Evolutionary conservation across 2,113 vertebrate genomes (phyloP).

Genomic region (Myiopsitta monachus): DNA sequence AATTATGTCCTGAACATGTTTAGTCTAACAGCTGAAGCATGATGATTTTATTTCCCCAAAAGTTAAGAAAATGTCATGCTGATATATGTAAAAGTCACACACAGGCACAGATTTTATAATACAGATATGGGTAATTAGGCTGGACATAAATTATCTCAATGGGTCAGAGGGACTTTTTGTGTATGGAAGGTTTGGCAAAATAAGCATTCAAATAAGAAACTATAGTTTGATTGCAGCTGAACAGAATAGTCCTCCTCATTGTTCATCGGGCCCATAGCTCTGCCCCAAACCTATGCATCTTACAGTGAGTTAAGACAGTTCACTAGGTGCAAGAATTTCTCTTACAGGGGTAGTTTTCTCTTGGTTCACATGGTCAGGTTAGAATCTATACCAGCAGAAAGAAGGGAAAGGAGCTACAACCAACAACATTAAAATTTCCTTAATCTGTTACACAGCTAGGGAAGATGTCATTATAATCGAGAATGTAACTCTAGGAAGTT

Average conservation of each 20-base stretch:
- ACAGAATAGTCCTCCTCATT: fast-evolving
- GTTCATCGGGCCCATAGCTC: background rate
- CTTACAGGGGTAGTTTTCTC: background rate
- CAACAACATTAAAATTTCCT: background rate
- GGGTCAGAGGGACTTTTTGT: background rate
- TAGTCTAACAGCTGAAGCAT: background rate
- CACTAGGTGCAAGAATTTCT: background rate
- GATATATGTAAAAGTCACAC: background rate
- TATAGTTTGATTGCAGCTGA: background rate
- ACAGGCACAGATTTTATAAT: background rate
- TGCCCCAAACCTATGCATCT: background rate
- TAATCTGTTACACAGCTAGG: background rate
- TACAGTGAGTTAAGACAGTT: background rate
- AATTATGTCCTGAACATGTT: background rate
- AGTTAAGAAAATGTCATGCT: background rate
- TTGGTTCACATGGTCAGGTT: background rate
- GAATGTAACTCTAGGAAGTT: background rate
- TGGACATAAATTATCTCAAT: background rate
- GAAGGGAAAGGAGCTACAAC: background rate
- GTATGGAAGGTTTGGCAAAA: fast-evolving
- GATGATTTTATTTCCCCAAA: background rate
- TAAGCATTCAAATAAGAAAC: background rate
- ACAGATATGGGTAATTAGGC: background rate
- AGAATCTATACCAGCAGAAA: background rate
- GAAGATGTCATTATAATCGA: background rate